Percentiles rank a stretch among this genome's conserved stretches.
These are phyloP conservation scores for Probosciger aterrimus DNA, from an alignment of 2,113 vertebrate genomes.

Conservation along the genomic window DNA sequence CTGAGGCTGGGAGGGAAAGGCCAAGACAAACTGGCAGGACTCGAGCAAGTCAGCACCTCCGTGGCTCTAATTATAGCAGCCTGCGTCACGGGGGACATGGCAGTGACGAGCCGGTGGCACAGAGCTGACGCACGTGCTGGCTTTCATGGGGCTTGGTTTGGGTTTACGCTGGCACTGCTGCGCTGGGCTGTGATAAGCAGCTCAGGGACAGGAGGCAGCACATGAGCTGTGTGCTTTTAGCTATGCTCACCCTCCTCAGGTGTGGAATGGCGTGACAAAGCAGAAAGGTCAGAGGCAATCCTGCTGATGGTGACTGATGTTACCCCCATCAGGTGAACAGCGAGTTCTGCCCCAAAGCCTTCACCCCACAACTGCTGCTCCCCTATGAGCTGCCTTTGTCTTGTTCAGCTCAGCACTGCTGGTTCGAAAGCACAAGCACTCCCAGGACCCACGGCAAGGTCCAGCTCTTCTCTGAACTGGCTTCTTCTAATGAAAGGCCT, in stretches of 20 bases:
- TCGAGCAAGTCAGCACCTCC: slow-evolving; percentile 32
- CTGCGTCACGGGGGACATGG: slow-evolving; percentile 37
- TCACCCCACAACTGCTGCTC: rapidly evolving
- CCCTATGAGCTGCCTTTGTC: neutral
- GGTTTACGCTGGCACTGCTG: neutral
- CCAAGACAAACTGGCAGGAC: neutral
- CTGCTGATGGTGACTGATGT: rapidly evolving
- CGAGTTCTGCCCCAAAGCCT: neutral
- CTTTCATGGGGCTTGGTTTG: neutral
- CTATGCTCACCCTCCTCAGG: neutral
- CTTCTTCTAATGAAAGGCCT: neutral
- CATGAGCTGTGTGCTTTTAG: neutral
- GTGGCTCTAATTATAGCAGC: slow-evolving; percentile 51
- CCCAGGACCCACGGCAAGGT: neutral
- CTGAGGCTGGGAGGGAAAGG: neutral
- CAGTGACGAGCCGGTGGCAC: neutral
- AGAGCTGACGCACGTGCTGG: neutral
- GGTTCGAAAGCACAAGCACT: neutral
- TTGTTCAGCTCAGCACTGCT: neutral
- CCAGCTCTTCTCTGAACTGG: neutral
- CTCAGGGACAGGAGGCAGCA: neutral
- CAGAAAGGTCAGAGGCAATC: neutral
- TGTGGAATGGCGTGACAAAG: neutral
- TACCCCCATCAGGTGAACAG: neutral
- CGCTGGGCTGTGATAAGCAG: neutral